Base-by-base conservation (phyloP, 2,113 vertebrate species). In the Sisor rabdophorus region DNA sequence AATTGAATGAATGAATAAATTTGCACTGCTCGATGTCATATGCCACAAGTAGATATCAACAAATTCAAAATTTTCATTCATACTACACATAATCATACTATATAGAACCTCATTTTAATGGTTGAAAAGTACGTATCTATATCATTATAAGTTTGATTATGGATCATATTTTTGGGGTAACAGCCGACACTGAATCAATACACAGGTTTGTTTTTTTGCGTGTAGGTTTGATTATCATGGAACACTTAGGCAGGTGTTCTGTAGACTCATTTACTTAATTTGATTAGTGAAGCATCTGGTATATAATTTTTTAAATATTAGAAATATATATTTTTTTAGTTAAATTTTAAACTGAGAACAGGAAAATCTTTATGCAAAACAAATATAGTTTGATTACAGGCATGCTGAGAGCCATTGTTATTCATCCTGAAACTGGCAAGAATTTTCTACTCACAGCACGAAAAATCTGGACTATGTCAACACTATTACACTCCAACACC, bases 391-490 rank as follows among this genome's bases (percentile, higher is more conserved):
- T 44, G 73, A 79, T 82, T 79, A 79, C 53, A 69, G 60, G 58
- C 26, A 72, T 80, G 58, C 63, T 79, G 67, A 68, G 78, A 85
- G 76, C n/a, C 79, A 88, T 90, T 89, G 88, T 87, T 88, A 89
- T 90, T 87, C 88, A 76, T 79, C 81, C 82, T 73, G 85, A 86
- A 77, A 75, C 81, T 80, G 63, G 84, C 84, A 85, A 85, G 85
- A 79, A 87, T 88, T 86, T 86, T 82, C 86, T 73, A 82, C 89
- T 87, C 80, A 87, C 84, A 84, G 89, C 86, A 85, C 88, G 84
- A 86, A 87, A 85, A 89, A 85, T 89, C 89, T 91, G 87, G 88
- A 89, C 87, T 90, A 86, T 89, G 89, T 90, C 87, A 89, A 89
- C 86, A 87, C 84, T 88, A 85, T 88, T 90, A 89, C 78, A 90